Percentiles rank a stretch among this genome's conserved stretches.
These are phyloP conservation scores for Columba janthina DNA, from an alignment of 2,113 vertebrate genomes.

Conservation along the genomic window DNA sequence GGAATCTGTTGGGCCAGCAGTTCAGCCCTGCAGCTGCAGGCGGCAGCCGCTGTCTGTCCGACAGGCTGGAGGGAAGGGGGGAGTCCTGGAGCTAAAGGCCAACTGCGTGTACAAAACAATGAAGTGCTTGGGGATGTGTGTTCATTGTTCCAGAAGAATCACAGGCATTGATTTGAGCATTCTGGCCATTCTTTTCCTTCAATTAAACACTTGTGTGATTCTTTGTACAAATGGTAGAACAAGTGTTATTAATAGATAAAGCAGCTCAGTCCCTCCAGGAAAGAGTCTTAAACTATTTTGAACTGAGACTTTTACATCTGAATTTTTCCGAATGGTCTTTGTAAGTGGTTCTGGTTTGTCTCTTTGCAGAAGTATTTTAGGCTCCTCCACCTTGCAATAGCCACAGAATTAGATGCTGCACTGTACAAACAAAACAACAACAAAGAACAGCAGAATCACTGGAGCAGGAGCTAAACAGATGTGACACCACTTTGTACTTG, in stretches of 20 bases:
- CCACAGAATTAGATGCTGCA: not conserved
- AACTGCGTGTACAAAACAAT: not conserved
- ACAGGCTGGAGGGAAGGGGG: not conserved
- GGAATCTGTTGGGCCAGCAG: not conserved
- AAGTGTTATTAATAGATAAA: not conserved
- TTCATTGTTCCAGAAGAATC: not conserved
- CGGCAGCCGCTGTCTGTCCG: not conserved
- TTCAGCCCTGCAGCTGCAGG: slow-evolving; percentile 2
- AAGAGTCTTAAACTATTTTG: not conserved
- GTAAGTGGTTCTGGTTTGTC: not conserved
- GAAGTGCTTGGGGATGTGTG: not conserved
- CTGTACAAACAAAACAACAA: slow-evolving; percentile 8
- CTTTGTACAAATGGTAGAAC: not conserved
- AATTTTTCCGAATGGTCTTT: not conserved
- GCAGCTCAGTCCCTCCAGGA: not conserved
- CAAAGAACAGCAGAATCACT: slow-evolving; percentile 31
- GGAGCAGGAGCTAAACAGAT: slow-evolving; percentile 52
- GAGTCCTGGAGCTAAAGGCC: not conserved
- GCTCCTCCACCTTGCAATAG: not conserved
- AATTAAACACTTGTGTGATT: not conserved
- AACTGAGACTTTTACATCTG: not conserved
- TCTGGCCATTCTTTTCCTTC: not conserved
- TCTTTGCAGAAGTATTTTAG: not conserved
- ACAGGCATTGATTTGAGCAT: not conserved
- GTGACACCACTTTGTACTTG: slow-evolving; percentile 42